Percentiles rank a stretch among this genome's conserved stretches.
Conservation (phyloP, 2,113 vertebrate species). For the Coptodon bakossiorum region DNA sequence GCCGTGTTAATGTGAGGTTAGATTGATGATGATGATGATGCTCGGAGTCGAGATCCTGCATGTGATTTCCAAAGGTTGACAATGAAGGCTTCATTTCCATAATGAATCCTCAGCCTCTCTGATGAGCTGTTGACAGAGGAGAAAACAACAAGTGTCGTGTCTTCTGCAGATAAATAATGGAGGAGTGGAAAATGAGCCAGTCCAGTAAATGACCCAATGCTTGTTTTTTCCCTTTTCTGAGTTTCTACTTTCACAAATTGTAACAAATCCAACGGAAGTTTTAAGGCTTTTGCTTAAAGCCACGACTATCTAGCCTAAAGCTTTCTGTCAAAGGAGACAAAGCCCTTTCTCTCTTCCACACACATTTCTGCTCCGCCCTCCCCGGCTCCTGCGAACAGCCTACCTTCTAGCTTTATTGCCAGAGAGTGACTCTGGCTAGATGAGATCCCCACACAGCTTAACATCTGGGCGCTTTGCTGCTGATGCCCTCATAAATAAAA, state of each 20-base stretch:
- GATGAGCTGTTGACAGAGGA: constrained; percentile 53
- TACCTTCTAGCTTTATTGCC: constrained; percentile 61
- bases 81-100: constrained; percentile 55
- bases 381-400: constrained; percentile 12
- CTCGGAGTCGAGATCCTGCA: constrained; percentile 16
- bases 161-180: constrained; percentile 19
- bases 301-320: not conserved
- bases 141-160: constrained; percentile 47
- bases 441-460: constrained; percentile 74
- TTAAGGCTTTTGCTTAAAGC: not conserved
- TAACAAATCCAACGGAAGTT: constrained; percentile 14
- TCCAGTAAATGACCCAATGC: constrained; percentile 9
- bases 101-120: constrained; percentile 52
- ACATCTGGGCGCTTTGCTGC: constrained; percentile 74
- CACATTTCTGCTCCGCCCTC: not conserved
- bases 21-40: constrained; percentile 59
- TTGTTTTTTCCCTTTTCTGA: not conserved
- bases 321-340: constrained; percentile 40
- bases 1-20: constrained; percentile 54
- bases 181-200: constrained; percentile 18
- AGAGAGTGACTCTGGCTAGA: constrained; percentile 60
- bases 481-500: constrained; percentile 82
- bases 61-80: constrained; percentile 49
- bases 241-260: constrained; percentile 18
- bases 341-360: constrained; percentile 20